Conservation (phyloP, 1,140 invertebrate genomes). For the Drosophila seguyi region DNA sequence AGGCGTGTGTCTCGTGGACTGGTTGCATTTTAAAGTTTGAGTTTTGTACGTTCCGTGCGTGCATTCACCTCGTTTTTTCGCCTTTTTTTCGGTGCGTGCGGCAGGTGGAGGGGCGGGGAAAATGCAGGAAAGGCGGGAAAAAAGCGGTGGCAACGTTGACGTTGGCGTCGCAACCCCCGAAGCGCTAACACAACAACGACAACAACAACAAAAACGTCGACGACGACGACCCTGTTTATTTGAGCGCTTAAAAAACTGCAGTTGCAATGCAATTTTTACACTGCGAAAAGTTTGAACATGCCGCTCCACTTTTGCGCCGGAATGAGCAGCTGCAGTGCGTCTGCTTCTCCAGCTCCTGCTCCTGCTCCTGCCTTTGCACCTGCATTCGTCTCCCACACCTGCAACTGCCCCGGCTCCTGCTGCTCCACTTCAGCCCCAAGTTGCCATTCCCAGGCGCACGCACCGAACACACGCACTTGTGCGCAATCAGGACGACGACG, state of each 20-base stretch:
- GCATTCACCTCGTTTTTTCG: slow-evolving; percentile 80
- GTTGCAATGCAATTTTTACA: slow-evolving; percentile 77
- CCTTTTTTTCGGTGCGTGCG: slow-evolving; percentile 75
- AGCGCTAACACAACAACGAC: slow-evolving; percentile 47
- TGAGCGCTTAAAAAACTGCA: slow-evolving; percentile 74
- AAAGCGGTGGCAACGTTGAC: slow-evolving; percentile 41
- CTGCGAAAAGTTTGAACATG: slow-evolving; percentile 78
- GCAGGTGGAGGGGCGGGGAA: slow-evolving; percentile 41
- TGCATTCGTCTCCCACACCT: neutral
- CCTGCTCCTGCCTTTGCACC: slow-evolving; percentile 12
- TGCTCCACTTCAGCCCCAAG: slow-evolving; percentile 51
- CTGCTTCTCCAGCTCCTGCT: slow-evolving; percentile 1
- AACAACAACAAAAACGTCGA: slow-evolving; percentile 15
- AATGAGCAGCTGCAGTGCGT: slow-evolving; percentile 56
- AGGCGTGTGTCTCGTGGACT: slow-evolving; percentile 61
- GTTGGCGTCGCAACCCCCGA: slow-evolving; percentile 60
- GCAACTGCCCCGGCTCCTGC: slow-evolving; percentile 1
- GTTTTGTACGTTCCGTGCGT: slow-evolving; percentile 76
- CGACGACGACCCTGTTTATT: slow-evolving; percentile 75
- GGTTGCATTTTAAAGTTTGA: slow-evolving; percentile 83
- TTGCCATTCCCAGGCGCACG: slow-evolving; percentile 52
- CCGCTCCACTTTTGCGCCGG: slow-evolving; percentile 74
- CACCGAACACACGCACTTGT: slow-evolving; percentile 75
- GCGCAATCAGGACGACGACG: slow-evolving; percentile 69
- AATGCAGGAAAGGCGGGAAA: slow-evolving; percentile 11